Evolutionary conservation across 2,113 vertebrate genomes (phyloP), one percentile per base, ranked within the genome.

Genomic region (Guaruba guarouba): DNA sequence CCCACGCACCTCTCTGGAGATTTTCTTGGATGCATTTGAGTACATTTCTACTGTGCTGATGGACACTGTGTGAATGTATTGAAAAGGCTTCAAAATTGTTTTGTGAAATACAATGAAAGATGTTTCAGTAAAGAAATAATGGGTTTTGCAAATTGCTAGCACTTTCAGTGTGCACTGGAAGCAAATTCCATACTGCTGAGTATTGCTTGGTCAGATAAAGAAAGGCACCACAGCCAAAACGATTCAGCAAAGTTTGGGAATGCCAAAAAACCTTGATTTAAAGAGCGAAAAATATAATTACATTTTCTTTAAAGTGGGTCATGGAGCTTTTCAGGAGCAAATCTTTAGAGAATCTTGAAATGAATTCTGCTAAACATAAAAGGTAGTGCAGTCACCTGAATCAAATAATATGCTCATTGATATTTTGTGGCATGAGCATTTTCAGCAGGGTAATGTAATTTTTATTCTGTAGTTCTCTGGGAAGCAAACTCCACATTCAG

Each of bases 201-300:
- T 97, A 96, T 96, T 96, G 57, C 90, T 94, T 93, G 86, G 96
- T 95, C 95, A 96, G 95, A 96, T 97, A 96, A 96, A 90, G 77
- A 93, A 84, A 93, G 77, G 52, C 90, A 66, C 76, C 28, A 23
- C 69, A 88, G 95, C 95, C 96, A 97, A 96, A 95, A 82, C 77
- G 6, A 92, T 95, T 96, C 95, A 97, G 95, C 92, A 93, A 96
- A 93, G 83, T 94, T 89, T 94, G 48, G 69, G 88, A 94, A 84
- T 91, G 88, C 86, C 86, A 94, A 92, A 88, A 78, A 12, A 0
- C 1, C n/a, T 95, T 75, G 62, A 78, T 95, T 88, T 76, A 29
- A 91, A 84, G 66, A 92, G 93, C 84, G 77, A 91, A 91, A 94
- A 91, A 10, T 83, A 41, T 46, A 86, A 73, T 86, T 82, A 66